Conservation (phyloP, 2,113 vertebrate species). For the Machaerirhynchus nigripectus region DNA sequence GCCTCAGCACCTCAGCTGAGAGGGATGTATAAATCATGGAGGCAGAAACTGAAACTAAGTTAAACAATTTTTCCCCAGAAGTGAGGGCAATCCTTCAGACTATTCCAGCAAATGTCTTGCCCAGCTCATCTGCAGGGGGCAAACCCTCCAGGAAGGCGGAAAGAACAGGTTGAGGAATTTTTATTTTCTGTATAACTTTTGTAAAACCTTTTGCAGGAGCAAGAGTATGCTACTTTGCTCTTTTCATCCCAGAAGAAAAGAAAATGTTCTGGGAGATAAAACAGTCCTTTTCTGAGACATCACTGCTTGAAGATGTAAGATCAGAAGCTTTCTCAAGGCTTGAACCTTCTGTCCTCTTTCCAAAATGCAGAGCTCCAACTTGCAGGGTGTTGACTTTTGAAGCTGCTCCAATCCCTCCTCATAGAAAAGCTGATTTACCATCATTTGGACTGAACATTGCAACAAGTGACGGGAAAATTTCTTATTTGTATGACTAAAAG, state of each 20-base stretch:
- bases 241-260: not conserved
- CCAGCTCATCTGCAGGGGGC: not conserved
- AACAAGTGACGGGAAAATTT: not conserved
- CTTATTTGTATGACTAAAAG: not conserved
- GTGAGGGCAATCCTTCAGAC: not conserved
- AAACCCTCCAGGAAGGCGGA: not conserved
- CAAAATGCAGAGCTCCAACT: not conserved
- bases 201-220: not conserved
- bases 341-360: not conserved
- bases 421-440: not conserved
- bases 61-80: not conserved
- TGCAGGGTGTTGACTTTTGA: not conserved
- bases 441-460: not conserved
- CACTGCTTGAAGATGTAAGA: not conserved
- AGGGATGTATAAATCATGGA: conserved; percentile 5
- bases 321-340: not conserved
- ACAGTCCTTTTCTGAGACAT: not conserved
- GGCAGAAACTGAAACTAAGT: not conserved
- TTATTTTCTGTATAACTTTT: not conserved
- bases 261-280: not conserved
- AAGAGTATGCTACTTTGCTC: not conserved
- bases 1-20: not conserved
- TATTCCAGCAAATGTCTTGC: not conserved
- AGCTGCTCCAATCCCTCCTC: not conserved
- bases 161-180: not conserved